Evolutionary conservation across 2,888 invertebrate species (phyloP), one percentile per base, ranked within the genome.

Genomic region (Callyntrura guangdongensis): DNA sequence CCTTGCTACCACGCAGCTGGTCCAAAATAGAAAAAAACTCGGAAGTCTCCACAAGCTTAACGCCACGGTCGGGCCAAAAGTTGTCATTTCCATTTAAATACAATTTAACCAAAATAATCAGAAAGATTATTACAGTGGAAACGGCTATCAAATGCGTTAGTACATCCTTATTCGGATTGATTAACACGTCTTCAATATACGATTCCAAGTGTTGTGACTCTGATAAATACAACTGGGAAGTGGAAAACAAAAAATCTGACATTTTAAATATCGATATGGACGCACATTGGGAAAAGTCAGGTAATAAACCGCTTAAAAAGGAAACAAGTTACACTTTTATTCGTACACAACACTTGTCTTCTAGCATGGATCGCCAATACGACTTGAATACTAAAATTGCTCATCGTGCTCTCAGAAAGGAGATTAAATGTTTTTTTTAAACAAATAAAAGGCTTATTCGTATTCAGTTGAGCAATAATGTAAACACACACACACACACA

Each of bases 11-110:
- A 79, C 61, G 77, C 77, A 47, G 20, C 9, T n/a, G 17, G 47
- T 74, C 89, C 17, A 84, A 89, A 84, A 83, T 20, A n/a, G 90
- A 56, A 59, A 20, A 64, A 59, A 47, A 2, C 36, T 36, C 81
- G 20, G 36, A 17, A 22, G 64, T n/a, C 36, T 27, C 56, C 45
- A 92, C 87, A 17, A 89, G 72, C 36, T 12, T 14, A 9, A 89
- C 86, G 20, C 90, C 90, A 79, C 84, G 89, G 45, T 92, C 86
- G 25, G 90, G 90, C 87, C 91, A 92, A 88, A 72, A 91, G 59
- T 84, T 67, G 53, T 92, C 77, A 64, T 92, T 90, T 59, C 92
- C 81, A 61, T 81, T 69, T 61, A 90, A 36, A 72, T 88, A 86
- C n/a, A 72, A 25, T 86, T 88, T 85, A 8, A 82, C 81, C 47